A percentile compares a stretch with the other conserved stretches of the same genome.
Evolutionary conservation across 2,797 vertebrate species (phyloP).

Genomic region (Mormyrops attenuatus): DNA sequence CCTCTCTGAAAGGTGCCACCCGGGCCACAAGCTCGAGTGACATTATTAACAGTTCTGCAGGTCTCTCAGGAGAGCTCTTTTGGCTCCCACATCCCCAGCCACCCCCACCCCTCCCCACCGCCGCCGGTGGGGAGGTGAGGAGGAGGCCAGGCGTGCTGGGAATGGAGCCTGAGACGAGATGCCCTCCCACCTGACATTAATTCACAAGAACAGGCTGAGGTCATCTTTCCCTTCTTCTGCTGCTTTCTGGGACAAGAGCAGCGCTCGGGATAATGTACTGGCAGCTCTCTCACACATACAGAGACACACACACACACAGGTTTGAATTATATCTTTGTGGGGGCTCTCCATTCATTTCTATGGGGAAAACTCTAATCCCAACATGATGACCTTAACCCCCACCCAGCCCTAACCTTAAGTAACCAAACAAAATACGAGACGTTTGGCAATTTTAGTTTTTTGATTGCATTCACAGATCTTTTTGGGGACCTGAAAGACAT

Average conservation of each 20-base stretch:
- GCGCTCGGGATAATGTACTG: neutral
- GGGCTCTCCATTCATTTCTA: neutral
- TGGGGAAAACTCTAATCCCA: neutral
- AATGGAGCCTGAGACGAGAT: constrained; percentile 52
- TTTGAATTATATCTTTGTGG: neutral
- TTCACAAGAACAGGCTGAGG: constrained; percentile 31
- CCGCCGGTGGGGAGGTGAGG: constrained; percentile 62
- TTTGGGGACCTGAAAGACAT: neutral
- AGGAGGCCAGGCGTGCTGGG: constrained; percentile 60
- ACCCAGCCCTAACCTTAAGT: neutral
- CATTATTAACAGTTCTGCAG: constrained; percentile 75
- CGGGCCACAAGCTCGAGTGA: constrained; percentile 69
- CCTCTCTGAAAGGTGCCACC: constrained; percentile 45
- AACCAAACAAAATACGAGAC: neutral
- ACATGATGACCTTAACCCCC: too few relatives aligned
- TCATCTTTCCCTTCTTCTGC: constrained; percentile 29
- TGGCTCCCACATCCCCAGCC: constrained; percentile 65
- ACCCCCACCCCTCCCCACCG: constrained; percentile 64
- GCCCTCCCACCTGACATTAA: constrained; percentile 49
- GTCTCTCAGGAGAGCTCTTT: constrained; percentile 65
- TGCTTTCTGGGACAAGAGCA: constrained; percentile 16
- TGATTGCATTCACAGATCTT: neutral
- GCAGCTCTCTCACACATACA: neutral
- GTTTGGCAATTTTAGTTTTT: neutral
- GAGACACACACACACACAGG: neutral